phyloP scores from a whole-genome alignment of 2,888 invertebrate species.

The Amphipoea lucens region DNA sequence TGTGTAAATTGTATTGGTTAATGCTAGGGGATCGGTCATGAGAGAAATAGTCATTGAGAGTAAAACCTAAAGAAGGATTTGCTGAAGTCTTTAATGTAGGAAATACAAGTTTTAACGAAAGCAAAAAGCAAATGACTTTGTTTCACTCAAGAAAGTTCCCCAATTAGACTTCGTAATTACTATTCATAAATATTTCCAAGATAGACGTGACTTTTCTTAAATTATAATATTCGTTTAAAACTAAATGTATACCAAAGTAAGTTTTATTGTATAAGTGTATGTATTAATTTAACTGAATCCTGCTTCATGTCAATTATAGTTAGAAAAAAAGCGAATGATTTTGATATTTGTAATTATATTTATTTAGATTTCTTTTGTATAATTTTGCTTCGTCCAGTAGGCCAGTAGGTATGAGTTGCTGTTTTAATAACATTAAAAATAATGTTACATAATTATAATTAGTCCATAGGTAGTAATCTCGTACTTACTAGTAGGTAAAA shows the following conservation, averaged over 20 bases:
- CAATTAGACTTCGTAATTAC: conserved; percentile 37
- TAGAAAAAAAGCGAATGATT: conserved; percentile 78
- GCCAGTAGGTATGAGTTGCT: conserved; percentile 71
- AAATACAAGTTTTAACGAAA: not conserved
- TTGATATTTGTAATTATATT: conserved; percentile 79
- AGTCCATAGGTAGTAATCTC: conserved; percentile 78
- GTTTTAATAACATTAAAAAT: conserved; percentile 66
- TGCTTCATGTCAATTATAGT: conserved; percentile 89
- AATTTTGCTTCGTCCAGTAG: conserved; percentile 67
- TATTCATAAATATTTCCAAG: conserved; percentile 55
- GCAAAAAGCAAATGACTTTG: not conserved
- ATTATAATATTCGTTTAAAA: conserved; percentile 59
- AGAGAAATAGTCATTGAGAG: conserved; percentile 24
- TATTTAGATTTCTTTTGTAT: conserved; percentile 70
- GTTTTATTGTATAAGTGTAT: conserved; percentile 65
- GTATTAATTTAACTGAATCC: conserved; percentile 78
- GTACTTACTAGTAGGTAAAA: conserved; percentile 75
- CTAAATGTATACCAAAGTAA: conserved; percentile 79
- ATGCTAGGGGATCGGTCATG: conserved; percentile 13
- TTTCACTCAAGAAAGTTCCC: conserved; percentile 19
- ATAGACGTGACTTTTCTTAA: conserved; percentile 66
- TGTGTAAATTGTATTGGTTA: conserved; percentile 43
- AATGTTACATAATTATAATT: conserved; percentile 71
- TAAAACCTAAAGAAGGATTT: not conserved
- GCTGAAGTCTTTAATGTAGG: not conserved